phyloP scores from a whole-genome alignment of 2,888 invertebrate species.

The Abrostola triplasia region DNA sequence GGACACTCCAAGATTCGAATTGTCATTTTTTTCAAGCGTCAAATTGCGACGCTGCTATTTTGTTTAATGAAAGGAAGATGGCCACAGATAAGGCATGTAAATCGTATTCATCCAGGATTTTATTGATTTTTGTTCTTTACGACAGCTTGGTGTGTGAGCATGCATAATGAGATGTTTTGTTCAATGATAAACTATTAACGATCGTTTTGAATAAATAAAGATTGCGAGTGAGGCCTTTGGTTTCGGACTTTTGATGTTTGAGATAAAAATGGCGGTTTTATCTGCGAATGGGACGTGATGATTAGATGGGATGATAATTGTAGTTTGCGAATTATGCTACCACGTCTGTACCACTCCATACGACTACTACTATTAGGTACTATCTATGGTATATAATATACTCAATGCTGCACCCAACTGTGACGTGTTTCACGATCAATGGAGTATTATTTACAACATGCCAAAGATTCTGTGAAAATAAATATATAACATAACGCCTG shows the following conservation, averaged over 20 bases:
- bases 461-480: too few species aligned
- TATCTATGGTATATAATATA: too few species aligned
- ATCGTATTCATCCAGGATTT: constrained; percentile 62
- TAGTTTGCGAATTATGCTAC: too few species aligned
- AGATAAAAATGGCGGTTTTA: not conserved
- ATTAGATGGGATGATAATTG: too few species aligned
- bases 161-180: constrained; percentile 64
- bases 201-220: constrained; percentile 42
- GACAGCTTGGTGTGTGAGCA: constrained; percentile 60
- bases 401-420: too few species aligned
- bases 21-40: constrained; percentile 57
- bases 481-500: too few species aligned
- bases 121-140: constrained; percentile 71
- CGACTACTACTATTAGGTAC: too few species aligned
- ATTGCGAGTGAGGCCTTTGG: constrained; percentile 22
- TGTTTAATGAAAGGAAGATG: constrained; percentile 63
- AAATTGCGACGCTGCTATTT: constrained; percentile 59
- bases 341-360: too few species aligned
- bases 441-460: too few species aligned
- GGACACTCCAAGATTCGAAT: constrained; percentile 61
- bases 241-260: not conserved
- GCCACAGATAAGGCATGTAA: constrained; percentile 65
- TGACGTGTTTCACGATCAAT: too few species aligned
- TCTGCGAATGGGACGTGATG: too few species aligned
- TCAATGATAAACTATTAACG: constrained; percentile 45